Evolutionary conservation across 1,140 invertebrate genomes (phyloP), one percentile per base, ranked within the genome.

Genomic region (Drosophila lacertosa): DNA sequence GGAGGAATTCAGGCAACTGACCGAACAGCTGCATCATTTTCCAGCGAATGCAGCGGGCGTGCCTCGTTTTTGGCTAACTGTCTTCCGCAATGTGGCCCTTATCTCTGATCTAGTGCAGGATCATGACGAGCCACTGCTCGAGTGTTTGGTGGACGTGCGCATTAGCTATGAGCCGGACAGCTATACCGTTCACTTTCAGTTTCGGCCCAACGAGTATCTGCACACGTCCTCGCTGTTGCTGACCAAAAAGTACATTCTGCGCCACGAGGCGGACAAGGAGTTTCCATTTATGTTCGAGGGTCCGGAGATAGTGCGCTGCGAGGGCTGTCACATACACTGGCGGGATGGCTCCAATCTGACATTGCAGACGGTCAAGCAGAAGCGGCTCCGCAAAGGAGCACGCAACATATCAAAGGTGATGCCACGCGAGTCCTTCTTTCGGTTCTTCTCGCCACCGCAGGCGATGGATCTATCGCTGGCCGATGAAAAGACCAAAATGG

Each of bases 241-340:
- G 60, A 98, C 96, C 29, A 99, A 99, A 92, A 94, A 97, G 83
- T 99, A 99, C 91, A 94, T 96, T 54, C 96, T 99, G 95, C 97
- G 97, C 89, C 97, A 97, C 92, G 94, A 94, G 58, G 96, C 97
- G 7, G 97, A 99, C 66, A 94, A 96, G 58, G 94, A 96, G 48
- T 97, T 98, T 92, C 98, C 98, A 0, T 97, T 99, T 84, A 94
- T 95, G 78, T 99, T 98, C 92, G 98, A 99, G 93, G 98, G 98
- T 4, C 98, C 98, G 1, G 98, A 99, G 92, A 98, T 99, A 62
- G 95, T 96, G 76, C 97, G 97, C 89, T 97, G 97, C 93, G 95
- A 95, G 94, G 97, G 97, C 22, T 98, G 96, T 76, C 93, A 93
- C 37, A 98, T 99, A 80, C 95, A 98, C 83, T 99, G 98, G 98